Evolutionary conservation across 1,140 invertebrate genomes (phyloP).

Genomic region (Phymastichus coffea): DNA sequence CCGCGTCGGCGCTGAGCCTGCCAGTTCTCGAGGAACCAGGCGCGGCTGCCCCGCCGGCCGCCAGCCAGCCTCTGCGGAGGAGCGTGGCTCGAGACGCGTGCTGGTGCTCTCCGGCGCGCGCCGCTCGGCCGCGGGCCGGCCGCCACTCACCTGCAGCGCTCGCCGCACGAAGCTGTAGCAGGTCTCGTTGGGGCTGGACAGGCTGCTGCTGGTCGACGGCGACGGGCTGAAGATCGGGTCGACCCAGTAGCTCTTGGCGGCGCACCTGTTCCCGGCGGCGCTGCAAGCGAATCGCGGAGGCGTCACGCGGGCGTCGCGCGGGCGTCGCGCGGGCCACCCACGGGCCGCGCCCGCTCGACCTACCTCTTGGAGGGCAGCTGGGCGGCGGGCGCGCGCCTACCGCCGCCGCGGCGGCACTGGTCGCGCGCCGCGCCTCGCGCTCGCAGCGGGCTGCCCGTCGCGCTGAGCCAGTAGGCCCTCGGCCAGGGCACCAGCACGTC

Average conservation of each 20-base stretch:
- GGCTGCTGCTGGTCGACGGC: slow-evolving; percentile 78
- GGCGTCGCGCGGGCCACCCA: too few species aligned
- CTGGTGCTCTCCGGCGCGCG: too few species aligned
- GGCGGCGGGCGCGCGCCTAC: too few species aligned
- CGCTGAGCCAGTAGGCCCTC: slow-evolving; percentile 48
- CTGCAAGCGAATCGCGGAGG: too few species aligned
- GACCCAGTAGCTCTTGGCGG: slow-evolving; percentile 60
- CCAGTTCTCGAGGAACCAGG: slow-evolving; percentile 82
- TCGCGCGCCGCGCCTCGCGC: slow-evolving; percentile 33
- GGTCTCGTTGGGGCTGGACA: slow-evolving; percentile 88
- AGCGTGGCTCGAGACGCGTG: not conserved
- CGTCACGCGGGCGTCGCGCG: too few species aligned
- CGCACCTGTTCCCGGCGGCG: too few species aligned
- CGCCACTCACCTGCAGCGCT: slow-evolving; percentile 71
- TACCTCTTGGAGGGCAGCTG: slow-evolving; percentile 45
- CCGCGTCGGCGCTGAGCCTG: slow-evolving; percentile 47
- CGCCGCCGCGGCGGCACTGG: slow-evolving; percentile 32
- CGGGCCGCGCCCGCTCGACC: too few species aligned
- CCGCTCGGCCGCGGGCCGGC: too few species aligned
- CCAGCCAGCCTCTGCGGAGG: slow-evolving; percentile 72
- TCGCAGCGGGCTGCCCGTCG: slow-evolving; percentile 34
- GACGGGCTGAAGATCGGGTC: slow-evolving; percentile 64
- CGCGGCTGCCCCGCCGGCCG: slow-evolving; percentile 62
- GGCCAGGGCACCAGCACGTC: slow-evolving; percentile 96
- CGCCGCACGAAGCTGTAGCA: slow-evolving; percentile 91